Conservation (phyloP, 2,888 invertebrate genomes). For the Penaeus monodon region DNA sequence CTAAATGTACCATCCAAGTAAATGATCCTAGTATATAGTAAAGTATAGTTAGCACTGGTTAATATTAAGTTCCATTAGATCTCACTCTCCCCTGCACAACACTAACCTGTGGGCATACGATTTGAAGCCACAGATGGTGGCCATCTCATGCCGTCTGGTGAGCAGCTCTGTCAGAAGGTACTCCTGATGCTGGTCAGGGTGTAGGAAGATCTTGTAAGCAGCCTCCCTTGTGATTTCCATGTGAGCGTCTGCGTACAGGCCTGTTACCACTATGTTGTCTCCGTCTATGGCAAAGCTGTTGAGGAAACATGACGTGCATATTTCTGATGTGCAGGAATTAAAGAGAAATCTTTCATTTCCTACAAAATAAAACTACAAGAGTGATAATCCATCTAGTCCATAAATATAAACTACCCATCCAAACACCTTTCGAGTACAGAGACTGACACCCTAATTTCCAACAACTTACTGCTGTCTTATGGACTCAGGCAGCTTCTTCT, state of each 20-base stretch:
- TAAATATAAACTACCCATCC: slow-evolving; percentile 18
- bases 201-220: slow-evolving; percentile 87
- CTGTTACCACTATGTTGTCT: slow-evolving; percentile 81
- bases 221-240: slow-evolving; percentile 86
- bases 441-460: too few relatives aligned
- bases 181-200: slow-evolving; percentile 84
- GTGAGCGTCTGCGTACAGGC: slow-evolving; percentile 77
- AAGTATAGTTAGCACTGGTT: too few relatives aligned
- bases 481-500: slow-evolving; percentile 78
- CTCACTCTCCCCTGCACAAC: slow-evolving; percentile 20
- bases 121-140: slow-evolving; percentile 88
- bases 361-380: neutral
- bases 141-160: slow-evolving; percentile 82
- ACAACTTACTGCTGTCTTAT: slow-evolving; percentile 74
- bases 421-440: slow-evolving; percentile 63
- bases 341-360: slow-evolving; percentile 5
- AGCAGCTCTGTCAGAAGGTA: slow-evolving; percentile 81
- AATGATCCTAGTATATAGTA: too few relatives aligned
- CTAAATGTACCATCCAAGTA: too few relatives aligned
- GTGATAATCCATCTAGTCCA: neutral
- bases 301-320: too few relatives aligned
- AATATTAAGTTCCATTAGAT: too few relatives aligned
- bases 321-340: slow-evolving; percentile 42
- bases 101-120: slow-evolving; percentile 83
- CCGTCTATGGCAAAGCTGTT: slow-evolving; percentile 77